phyloP scores from a whole-genome alignment of 2,888 invertebrate species.

The Azorinus chamasolen region DNA sequence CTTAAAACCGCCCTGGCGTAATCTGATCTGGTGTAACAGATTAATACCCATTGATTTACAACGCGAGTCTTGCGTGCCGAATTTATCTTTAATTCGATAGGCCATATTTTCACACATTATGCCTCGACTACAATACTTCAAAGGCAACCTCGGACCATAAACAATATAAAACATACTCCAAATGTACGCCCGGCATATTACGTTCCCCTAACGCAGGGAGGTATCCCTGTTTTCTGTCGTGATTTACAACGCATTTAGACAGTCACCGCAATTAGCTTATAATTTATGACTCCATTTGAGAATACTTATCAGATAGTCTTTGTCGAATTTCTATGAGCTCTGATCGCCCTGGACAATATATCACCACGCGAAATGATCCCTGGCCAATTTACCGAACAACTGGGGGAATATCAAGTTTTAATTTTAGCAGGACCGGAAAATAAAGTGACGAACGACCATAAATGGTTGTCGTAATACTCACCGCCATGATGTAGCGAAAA shows the following conservation, averaged over 20 bases:
- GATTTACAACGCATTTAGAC: slow-evolving; percentile 47
- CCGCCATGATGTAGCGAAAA: no score
- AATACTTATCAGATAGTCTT: slow-evolving; percentile 26
- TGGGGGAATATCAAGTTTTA: slow-evolving; percentile 11
- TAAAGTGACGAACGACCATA: no score
- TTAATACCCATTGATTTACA: slow-evolving; percentile 49
- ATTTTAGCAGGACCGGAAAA: neutral
- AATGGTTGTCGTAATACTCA: no score
- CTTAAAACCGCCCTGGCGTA: neutral
- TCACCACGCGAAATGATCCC: slow-evolving; percentile 21
- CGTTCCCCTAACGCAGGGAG: slow-evolving; percentile 32
- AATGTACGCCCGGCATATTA: slow-evolving; percentile 32
- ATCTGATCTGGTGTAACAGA: slow-evolving; percentile 33
- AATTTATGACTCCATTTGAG: slow-evolving; percentile 47
- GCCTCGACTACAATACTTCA: slow-evolving; percentile 45
- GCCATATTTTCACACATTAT: slow-evolving; percentile 55
- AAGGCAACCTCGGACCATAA: slow-evolving; percentile 43
- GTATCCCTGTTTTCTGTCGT: slow-evolving; percentile 31
- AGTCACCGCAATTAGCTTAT: slow-evolving; percentile 35
- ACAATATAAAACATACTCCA: slow-evolving; percentile 40
- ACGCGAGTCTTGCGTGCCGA: slow-evolving; percentile 41
- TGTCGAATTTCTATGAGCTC: slow-evolving; percentile 26
- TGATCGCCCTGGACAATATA: slow-evolving; percentile 36
- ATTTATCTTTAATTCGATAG: slow-evolving; percentile 51
- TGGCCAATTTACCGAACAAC: slow-evolving; percentile 4